phyloP scores from a whole-genome alignment of 2,113 vertebrate species.

The Podarcis cretensis region DNA sequence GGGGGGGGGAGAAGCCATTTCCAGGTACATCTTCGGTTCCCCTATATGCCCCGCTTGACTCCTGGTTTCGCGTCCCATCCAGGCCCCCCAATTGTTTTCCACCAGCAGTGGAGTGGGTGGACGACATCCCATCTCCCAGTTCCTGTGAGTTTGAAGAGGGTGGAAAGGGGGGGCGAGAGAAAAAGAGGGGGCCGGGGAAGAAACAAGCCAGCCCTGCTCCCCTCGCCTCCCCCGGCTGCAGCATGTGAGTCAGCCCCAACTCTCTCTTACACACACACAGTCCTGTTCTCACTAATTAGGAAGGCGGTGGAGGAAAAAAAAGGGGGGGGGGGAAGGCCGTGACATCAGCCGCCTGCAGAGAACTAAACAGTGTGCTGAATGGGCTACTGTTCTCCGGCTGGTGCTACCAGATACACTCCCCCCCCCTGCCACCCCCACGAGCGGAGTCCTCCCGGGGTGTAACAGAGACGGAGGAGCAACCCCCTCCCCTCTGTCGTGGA shows the following conservation, averaged over 20 bases:
- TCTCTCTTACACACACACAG: conserved; percentile 59
- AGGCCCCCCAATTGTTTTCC: neutral
- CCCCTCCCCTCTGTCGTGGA: neutral
- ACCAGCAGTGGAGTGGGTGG: neutral
- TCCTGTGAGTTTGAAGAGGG: conserved; percentile 11
- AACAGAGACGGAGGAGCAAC: conserved; percentile 25
- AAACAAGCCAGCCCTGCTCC: conserved; percentile 16
- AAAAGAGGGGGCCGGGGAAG: neutral
- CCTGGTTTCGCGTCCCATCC: neutral
- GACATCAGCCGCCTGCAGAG: conserved; percentile 15
- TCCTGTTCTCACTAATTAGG: conserved; percentile 69
- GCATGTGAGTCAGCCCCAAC: neutral
- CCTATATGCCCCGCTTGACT: neutral
- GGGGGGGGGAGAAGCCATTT: no score
- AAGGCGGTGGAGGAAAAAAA: conserved; percentile 40
- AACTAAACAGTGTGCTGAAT: neutral
- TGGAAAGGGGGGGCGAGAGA: neutral
- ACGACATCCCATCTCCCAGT: conserved; percentile 5
- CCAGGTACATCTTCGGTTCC: neutral
- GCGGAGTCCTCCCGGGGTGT: neutral
- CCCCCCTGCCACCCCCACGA: neutral
- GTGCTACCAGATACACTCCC: conserved; percentile 28
- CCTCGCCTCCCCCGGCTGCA: neutral
- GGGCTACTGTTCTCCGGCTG: conserved; percentile 24
- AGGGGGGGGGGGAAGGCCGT: neutral